These are phyloP conservation scores for Homarus americanus DNA, from an alignment of 1,140 invertebrate genomes.

Conservation along the genomic window DNA sequence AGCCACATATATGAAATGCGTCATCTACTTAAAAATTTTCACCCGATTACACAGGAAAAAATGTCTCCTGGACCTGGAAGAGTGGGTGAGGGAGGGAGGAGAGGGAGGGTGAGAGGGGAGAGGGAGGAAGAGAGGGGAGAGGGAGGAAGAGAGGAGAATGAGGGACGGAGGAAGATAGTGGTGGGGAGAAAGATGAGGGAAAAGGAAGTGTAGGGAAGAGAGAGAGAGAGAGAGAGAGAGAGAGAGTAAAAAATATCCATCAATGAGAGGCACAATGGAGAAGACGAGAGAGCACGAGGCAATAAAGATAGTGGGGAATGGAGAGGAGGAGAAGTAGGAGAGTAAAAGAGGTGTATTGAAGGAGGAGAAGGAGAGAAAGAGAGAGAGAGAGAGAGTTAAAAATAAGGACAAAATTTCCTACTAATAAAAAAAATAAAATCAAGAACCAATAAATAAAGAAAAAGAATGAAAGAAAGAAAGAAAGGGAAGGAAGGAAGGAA, in stretches of 20 bases:
- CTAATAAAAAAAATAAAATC: neutral
- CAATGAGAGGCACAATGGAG: no score
- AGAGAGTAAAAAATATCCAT: neutral
- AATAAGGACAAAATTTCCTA: neutral
- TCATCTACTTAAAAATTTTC: no score
- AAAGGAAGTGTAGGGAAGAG: neutral
- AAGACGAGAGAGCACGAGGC: no score
- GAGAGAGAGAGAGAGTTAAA: neutral
- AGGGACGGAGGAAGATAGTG: neutral
- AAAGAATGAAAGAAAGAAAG: neutral
- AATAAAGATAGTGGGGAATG: neutral
- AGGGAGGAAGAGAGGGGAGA: neutral
- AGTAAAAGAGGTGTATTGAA: neutral
- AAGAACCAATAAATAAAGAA: neutral
- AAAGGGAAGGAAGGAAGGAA: neutral
- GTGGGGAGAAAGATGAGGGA: neutral
- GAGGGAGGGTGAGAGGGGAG: neutral
- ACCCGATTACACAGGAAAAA: no score
- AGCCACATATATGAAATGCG: no score
- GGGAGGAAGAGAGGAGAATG: neutral
- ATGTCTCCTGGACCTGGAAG: no score
- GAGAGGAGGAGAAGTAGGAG: neutral
- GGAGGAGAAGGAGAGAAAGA: neutral
- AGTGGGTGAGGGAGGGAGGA: no score
- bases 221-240: neutral